Conservation (phyloP, 2,113 vertebrate species). For the Anhinga rufa region DNA sequence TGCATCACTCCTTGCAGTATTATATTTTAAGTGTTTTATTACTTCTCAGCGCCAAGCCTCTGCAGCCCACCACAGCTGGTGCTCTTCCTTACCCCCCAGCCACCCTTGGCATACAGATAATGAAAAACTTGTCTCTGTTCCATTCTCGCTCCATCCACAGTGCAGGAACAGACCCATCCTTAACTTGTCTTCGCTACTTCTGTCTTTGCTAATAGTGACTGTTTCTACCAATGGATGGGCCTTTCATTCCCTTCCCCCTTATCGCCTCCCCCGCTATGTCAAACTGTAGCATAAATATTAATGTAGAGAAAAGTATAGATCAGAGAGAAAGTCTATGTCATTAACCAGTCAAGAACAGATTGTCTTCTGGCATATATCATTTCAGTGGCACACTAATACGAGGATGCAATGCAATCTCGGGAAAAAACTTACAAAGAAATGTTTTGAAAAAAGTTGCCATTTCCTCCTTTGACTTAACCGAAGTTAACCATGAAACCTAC, state of each 20-base stretch:
- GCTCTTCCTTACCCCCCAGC: rapidly evolving
- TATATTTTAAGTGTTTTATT: not conserved
- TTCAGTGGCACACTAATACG: not conserved
- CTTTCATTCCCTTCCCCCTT: too few relatives aligned
- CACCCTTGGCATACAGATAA: not conserved
- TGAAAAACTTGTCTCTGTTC: not conserved
- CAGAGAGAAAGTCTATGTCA: not conserved
- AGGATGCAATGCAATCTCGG: not conserved
- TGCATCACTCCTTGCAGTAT: not conserved
- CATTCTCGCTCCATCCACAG: not conserved
- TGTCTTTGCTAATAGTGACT: not conserved
- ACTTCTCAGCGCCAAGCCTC: not conserved
- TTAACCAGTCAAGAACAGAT: not conserved
- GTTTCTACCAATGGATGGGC: not conserved
- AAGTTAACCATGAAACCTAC: not conserved
- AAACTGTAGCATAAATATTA: not conserved
- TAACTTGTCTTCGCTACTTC: not conserved
- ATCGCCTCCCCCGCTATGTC: rapidly evolving
- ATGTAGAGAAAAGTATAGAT: not conserved
- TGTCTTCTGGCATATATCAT: not conserved
- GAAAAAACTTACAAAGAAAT: not conserved
- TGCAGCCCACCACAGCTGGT: not conserved
- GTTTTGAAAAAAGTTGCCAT: not conserved
- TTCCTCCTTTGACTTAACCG: not conserved
- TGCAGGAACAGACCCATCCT: not conserved